Evolutionary conservation across 2,113 vertebrate species (phyloP).

Genomic region (Girardinichthys multiradiatus): DNA sequence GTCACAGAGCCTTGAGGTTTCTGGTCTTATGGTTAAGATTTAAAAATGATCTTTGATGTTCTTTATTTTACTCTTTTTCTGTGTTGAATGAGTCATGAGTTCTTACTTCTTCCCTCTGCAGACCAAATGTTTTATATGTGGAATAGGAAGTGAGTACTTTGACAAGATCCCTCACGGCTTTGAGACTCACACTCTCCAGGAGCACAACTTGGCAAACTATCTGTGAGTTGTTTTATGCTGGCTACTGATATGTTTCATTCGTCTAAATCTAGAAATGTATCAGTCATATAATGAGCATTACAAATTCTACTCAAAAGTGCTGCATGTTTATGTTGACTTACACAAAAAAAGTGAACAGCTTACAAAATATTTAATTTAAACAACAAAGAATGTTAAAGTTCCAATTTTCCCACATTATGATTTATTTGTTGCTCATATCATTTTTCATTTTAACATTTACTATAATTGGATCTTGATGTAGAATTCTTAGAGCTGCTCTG

Average conservation of each 20-base stretch:
- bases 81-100: conserved; percentile 16
- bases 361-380: background rate
- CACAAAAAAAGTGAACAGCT: background rate
- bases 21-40: background rate
- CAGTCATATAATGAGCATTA: background rate
- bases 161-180: conserved; percentile 80
- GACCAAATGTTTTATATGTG: conserved; percentile 84
- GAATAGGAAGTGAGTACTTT: conserved; percentile 81
- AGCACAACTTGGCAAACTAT: conserved; percentile 82
- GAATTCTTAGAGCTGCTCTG: too few species aligned
- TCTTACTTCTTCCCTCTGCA: conserved; percentile 48
- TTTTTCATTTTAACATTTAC: too few species aligned
- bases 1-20: conserved; percentile 15
- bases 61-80: background rate
- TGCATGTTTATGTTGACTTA: background rate
- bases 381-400: background rate
- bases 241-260: background rate
- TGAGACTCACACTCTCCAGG: conserved; percentile 80
- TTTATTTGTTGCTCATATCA: too few species aligned
- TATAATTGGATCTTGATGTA: too few species aligned
- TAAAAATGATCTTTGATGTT: background rate
- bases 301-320: background rate
- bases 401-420: too few species aligned
- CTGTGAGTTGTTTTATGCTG: conserved; percentile 61
- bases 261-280: background rate